Conservation (phyloP, 2,797 vertebrate genomes). For the Coracias cyanogaster region DNA sequence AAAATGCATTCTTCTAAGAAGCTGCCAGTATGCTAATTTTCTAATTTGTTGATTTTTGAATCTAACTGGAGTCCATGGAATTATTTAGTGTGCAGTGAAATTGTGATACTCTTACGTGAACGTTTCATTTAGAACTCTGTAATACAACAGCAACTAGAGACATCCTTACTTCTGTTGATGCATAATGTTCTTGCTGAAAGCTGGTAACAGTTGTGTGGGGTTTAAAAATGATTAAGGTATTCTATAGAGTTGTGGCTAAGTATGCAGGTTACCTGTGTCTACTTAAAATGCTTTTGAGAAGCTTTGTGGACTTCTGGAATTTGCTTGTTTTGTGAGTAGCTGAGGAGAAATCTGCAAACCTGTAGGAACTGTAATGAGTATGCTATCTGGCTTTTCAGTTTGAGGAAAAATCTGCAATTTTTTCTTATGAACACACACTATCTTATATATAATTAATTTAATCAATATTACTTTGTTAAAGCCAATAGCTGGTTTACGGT, state of each 20-base stretch:
- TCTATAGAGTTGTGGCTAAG: not conserved
- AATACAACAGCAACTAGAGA: not conserved
- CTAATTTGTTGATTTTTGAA: not conserved
- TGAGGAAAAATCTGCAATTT: not conserved
- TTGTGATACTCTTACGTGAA: not conserved
- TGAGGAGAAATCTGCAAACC: not conserved
- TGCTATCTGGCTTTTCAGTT: not conserved
- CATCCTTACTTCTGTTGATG: not conserved
- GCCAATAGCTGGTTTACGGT: not conserved
- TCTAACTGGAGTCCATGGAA: not conserved
- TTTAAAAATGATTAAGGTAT: not conserved
- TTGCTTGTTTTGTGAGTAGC: not conserved
- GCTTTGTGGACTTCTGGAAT: not conserved
- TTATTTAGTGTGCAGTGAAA: not conserved
- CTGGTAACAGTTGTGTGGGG: not conserved
- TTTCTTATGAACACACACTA: fast-evolving
- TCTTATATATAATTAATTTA: not conserved
- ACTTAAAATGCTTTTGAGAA: not conserved
- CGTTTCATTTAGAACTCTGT: not conserved
- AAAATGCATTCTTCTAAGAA: not conserved
- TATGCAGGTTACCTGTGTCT: not conserved
- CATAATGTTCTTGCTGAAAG: not conserved
- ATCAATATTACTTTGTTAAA: not conserved
- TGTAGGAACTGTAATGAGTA: not conserved
- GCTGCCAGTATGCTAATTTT: not conserved